A percentile compares a stretch with the other conserved stretches of the same genome.
These are phyloP conservation scores for Romanomermis culicivorax DNA, from an alignment of 2,888 invertebrate species.

Conservation along the genomic window DNA sequence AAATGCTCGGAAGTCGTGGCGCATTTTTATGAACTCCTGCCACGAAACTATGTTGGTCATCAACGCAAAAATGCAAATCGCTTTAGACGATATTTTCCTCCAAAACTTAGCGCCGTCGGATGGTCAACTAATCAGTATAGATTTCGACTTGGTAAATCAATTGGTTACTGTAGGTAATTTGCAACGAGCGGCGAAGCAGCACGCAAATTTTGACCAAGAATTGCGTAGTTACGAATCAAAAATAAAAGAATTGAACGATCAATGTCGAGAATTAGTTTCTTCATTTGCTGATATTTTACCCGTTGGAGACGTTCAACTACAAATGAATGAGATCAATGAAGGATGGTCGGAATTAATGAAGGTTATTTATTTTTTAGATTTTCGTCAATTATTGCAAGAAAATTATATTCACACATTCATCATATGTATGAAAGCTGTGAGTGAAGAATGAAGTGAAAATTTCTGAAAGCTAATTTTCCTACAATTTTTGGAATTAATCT, in stretches of 20 bases:
- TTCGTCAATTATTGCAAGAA: constrained; percentile 45
- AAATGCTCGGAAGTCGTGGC: too few relatives aligned
- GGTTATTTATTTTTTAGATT: constrained; percentile 11
- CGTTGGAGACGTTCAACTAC: constrained; percentile 48
- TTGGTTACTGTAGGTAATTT: too few relatives aligned
- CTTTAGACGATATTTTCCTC: constrained; percentile 72
- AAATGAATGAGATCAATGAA: constrained; percentile 57
- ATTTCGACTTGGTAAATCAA: too few relatives aligned
- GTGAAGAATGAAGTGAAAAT: too few relatives aligned
- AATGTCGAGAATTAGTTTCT: constrained; percentile 37
- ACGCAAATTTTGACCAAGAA: constrained; percentile 84
- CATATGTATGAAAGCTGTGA: too few relatives aligned
- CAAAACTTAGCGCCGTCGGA: constrained; percentile 49
- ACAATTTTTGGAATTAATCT: too few relatives aligned
- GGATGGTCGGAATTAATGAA: constrained; percentile 64
- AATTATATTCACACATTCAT: too few relatives aligned
- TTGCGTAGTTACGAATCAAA: constrained; percentile 60
- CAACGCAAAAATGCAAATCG: constrained; percentile 73
- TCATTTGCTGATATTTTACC: constrained; percentile 56
- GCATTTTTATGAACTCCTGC: constrained; percentile 25
- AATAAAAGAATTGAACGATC: constrained; percentile 22
- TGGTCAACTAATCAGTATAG: too few relatives aligned
- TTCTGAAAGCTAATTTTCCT: too few relatives aligned
- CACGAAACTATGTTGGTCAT: constrained; percentile 50
- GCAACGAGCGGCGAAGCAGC: constrained; percentile 83